Evolutionary conservation across 2,888 invertebrate genomes (phyloP), one percentile per base, ranked within the genome.

Genomic region (Stramonita haemastoma): DNA sequence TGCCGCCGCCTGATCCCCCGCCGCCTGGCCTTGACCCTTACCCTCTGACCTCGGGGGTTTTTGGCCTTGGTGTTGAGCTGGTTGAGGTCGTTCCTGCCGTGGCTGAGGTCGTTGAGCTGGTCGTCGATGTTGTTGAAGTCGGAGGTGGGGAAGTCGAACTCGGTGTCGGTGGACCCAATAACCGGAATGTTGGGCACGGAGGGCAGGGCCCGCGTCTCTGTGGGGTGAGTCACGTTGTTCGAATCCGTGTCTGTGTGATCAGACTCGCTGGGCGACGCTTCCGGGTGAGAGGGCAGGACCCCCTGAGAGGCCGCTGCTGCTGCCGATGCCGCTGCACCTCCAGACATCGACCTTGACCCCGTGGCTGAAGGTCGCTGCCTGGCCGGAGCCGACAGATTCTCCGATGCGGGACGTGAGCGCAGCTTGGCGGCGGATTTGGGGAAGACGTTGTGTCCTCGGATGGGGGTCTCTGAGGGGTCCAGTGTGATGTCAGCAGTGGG

Each of bases 181-280:
- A 94, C 92, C 29, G 94, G 93, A 79, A 93, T 90, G 79, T 93
- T 92, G 87, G 90, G 90, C 87, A 84, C 60, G 86, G 90, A 83
- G 29, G 83, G 86, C 19, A 79, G 86, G 19, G 86, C 26, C 13
- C 81, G 66, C 1, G 77, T 87, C 36, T 89, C 77, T 90, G 84
- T 92, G 88, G 93, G 93, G 60, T 92, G 92, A 8, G 93, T 93
- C 73, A 94, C 90, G 89, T 94, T 94, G 91, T 93, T 92, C 0
- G 94, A 93, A 87, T 94, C 94, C 26, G 94, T 93, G 87, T 94
- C 94, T n/a, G 94, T 94, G 88, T 93, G 93, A 86, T 94, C 94
- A 0, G 94, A 93, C 26, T 92, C 92, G 88, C 92, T 92, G 11
- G 92, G 91, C 22, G 92, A 92, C 11, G 91, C 91, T 46, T 91